Evolutionary conservation across 1,140 invertebrate genomes (phyloP), one percentile per base, ranked within the genome.

Genomic region (Zaprionus vittiger): DNA sequence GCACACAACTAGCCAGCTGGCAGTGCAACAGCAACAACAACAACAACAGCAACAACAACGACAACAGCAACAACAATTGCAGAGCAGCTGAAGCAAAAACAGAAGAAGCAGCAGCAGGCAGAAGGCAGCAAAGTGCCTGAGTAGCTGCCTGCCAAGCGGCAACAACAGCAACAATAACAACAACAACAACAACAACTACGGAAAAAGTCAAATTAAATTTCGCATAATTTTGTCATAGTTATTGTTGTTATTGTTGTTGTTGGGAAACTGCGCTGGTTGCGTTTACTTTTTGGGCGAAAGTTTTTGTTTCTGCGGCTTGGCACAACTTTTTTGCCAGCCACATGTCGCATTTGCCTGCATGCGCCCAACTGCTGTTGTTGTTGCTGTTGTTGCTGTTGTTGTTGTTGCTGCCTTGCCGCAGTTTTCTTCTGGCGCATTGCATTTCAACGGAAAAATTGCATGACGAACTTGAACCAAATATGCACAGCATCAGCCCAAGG

Each of bases 201-300:
- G 62, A 61, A 81, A 90, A 90, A 90, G 86, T 91, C 86, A 90
- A 90, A 90, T 90, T 90, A 90, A 90, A 90, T 90, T 90, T 91
- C 86, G 79, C 86, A 90, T 90, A 91, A 85, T 90, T 85, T 89
- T 74, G 52, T 75, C 63, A 60, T 77, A 61, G 67, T 87, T 85
- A 66, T 76, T 69, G 31, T 56, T 80, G 52, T 62, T 78, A 38
- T 74, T 84, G 22, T 66, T 81, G 41, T 61, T 81, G 47, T 34
- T 64, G 47, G 55, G 28, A 5, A 47, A 49, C 71, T 76, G 70
- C 59, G 64, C 70, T 79, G n/a, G 41, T n/a, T 74, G 71, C 54
- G 75, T 78, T 74, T 56, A 69, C 57, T 74, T 73, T 73, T 71
- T 62, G 54, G 65, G 63, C 64, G 63, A 89, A 72, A 85, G 75